Evolutionary conservation across 2,888 invertebrate genomes (phyloP).

Genomic region (Molorchus minor): DNA sequence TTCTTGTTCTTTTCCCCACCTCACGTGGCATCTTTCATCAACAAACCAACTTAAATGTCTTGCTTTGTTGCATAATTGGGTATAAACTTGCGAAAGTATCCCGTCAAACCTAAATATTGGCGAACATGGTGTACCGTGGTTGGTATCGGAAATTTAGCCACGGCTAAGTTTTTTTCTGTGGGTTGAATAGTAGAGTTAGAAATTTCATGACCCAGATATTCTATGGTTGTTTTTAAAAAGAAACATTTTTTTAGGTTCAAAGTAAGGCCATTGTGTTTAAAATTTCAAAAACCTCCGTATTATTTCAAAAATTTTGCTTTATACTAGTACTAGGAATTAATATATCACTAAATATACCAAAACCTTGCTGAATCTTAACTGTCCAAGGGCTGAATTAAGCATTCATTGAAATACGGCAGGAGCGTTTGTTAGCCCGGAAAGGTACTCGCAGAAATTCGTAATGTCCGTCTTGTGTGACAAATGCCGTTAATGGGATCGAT

Average conservation of each 20-base stretch:
- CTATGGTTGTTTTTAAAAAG: background rate
- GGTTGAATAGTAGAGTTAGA: background rate
- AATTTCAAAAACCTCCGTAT: slow-evolving; percentile 10
- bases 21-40: background rate
- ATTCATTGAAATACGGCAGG: no score
- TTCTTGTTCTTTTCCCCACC: background rate
- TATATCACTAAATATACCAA: slow-evolving; percentile 27
- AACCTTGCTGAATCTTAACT: slow-evolving; percentile 1
- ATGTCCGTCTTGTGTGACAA: no score
- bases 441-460: no score
- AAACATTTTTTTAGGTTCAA: no score
- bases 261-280: slow-evolving; percentile 7
- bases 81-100: slow-evolving; percentile 5
- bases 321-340: slow-evolving; percentile 30
- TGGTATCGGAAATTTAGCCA: background rate
- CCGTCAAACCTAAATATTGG: no score
- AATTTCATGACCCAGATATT: slow-evolving; percentile 13
- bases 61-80: background rate
- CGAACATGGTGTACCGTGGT: background rate
- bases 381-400: slow-evolving; percentile 10
- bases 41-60: background rate
- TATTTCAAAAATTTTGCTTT: slow-evolving; percentile 22
- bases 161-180: slow-evolving; percentile 1
- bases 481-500: no score
- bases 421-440: no score